Evolutionary conservation across 2,113 vertebrate genomes (phyloP).

Genomic region (Saguinus midas): DNA sequence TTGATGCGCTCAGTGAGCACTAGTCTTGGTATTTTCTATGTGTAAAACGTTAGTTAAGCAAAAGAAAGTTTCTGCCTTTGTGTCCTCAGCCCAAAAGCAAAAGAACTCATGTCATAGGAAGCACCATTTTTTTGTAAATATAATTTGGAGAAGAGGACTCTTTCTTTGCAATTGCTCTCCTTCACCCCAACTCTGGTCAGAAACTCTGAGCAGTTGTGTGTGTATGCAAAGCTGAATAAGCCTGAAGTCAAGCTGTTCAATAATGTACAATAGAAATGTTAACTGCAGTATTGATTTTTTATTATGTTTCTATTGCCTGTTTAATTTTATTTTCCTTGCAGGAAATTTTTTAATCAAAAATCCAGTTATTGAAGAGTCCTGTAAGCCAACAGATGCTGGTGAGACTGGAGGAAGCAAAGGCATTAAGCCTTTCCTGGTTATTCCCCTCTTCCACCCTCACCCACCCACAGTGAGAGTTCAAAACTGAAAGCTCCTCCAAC

Average conservation of each 20-base stretch:
- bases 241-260: conserved; percentile 12
- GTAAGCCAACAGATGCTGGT: neutral
- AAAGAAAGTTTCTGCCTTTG: neutral
- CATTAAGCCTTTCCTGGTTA: neutral
- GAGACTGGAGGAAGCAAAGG: neutral
- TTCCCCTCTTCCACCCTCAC: neutral
- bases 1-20: neutral
- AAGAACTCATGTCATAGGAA: neutral
- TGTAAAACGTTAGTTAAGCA: neutral
- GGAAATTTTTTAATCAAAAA: conserved; percentile 70
- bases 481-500: conserved; percentile 47
- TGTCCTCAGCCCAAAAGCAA: neutral
- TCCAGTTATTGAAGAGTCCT: conserved; percentile 52
- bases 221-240: conserved; percentile 8
- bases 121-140: neutral
- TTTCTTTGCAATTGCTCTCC: neutral
- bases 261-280: conserved; percentile 62
- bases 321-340: conserved; percentile 59
- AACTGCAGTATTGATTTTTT: conserved; percentile 61
- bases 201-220: neutral
- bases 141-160: neutral
- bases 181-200: neutral
- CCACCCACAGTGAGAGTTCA: neutral
- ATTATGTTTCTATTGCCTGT: conserved; percentile 73
- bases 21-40: too few relatives aligned